Percentiles rank a stretch among this genome's conserved stretches.
Evolutionary conservation across 2,113 vertebrate species (phyloP).

Genomic region (Sturnira hondurensis): DNA sequence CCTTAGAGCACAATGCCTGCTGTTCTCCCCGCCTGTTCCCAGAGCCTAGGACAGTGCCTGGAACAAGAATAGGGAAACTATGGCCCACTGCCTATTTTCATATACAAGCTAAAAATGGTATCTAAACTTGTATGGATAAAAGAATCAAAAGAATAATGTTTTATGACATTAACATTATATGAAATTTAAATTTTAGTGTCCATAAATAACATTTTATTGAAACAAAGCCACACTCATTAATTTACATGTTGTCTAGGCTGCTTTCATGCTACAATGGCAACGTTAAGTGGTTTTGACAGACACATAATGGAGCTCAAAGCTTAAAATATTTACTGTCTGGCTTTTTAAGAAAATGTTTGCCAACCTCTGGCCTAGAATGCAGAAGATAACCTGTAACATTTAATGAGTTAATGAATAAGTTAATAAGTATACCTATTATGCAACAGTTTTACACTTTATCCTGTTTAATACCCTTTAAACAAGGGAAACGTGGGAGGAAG

Average conservation of each 20-base stretch:
- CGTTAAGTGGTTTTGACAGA: conserved; percentile 1
- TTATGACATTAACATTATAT: conserved; percentile 37
- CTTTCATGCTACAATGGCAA: neutral
- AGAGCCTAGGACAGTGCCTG: neutral
- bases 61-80: neutral
- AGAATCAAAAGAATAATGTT: conserved; percentile 32
- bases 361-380: neutral
- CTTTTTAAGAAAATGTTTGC: neutral
- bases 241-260: conserved; percentile 19
- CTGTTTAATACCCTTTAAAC: neutral
- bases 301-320: neutral
- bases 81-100: neutral
- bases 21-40: neutral
- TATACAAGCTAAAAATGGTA: neutral
- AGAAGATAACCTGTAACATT: neutral
- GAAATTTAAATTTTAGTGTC: conserved; percentile 50
- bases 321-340: neutral
- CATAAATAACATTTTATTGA: conserved; percentile 29
- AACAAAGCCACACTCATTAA: conserved; percentile 12
- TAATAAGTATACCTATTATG: neutral
- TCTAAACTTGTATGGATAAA: conserved; percentile 29
- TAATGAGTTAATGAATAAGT: neutral
- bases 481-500: neutral
- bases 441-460: neutral
- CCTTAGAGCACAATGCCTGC: neutral